Conservation (phyloP, 2,113 vertebrate genomes). For the Ginglymostoma cirratum region DNA sequence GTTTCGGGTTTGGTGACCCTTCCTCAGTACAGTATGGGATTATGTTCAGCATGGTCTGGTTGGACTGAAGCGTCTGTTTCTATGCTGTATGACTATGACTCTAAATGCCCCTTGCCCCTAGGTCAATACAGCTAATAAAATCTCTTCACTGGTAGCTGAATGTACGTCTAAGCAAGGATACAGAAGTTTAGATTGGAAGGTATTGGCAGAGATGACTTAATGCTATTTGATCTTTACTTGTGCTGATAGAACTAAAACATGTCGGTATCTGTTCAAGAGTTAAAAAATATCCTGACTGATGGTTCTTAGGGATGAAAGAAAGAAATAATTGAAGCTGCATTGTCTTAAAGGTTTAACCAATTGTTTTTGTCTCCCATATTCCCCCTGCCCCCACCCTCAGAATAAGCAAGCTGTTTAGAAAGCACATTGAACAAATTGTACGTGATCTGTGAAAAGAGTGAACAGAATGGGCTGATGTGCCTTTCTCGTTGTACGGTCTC, state of each 20-base stretch:
- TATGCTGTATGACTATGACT: background rate
- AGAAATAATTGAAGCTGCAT: background rate
- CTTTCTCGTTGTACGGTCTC: background rate
- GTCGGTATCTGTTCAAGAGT: background rate
- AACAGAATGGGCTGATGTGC: background rate
- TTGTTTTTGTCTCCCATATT: background rate
- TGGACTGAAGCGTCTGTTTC: too few relatives aligned
- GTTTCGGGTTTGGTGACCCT: too few relatives aligned
- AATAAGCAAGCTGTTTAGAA: background rate
- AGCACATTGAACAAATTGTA: background rate
- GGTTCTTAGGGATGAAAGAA: background rate
- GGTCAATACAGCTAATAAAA: background rate
- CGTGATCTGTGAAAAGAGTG: background rate
- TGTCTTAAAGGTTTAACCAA: background rate
- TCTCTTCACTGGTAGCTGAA: background rate
- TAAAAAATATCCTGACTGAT: background rate
- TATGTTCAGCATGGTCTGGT: too few relatives aligned
- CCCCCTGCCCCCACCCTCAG: background rate
- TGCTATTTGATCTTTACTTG: background rate
- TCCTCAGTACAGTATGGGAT: too few relatives aligned
- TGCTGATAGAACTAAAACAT: background rate
- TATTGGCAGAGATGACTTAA: background rate
- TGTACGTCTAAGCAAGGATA: background rate
- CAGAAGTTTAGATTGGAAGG: background rate
- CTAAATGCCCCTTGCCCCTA: background rate